These are phyloP conservation scores for Poeciliopsis gracilis DNA, from an alignment of 2,797 vertebrate genomes.

Conservation along the genomic window DNA sequence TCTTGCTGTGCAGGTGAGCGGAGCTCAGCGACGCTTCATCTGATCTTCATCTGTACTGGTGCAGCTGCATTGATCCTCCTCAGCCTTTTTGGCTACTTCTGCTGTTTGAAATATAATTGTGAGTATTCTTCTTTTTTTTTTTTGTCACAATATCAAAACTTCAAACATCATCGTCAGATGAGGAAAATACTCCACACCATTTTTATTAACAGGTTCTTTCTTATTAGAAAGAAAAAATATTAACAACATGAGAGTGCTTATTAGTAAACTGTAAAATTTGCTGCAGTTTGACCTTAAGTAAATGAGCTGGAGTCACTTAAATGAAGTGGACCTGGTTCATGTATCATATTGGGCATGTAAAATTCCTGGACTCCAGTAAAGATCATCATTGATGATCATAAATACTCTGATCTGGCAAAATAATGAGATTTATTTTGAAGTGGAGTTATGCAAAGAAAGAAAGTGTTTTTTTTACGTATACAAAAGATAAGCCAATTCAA, in stretches of 20 bases:
- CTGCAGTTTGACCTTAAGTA: not conserved
- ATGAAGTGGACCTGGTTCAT: not conserved
- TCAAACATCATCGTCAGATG: not conserved
- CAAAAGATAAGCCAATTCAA: not conserved
- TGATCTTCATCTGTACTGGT: slow-evolving; percentile 24
- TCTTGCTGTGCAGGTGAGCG: slow-evolving; percentile 21
- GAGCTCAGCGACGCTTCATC: accelerated
- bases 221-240: no score
- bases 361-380: slow-evolving; percentile 53
- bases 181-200: no score
- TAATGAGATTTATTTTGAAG: not conserved
- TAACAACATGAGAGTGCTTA: no score
- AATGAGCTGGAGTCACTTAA: not conserved
- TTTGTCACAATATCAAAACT: not conserved
- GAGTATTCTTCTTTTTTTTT: not conserved
- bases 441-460: slow-evolving; percentile 21
- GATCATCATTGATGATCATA: slow-evolving; percentile 50
- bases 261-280: no score
- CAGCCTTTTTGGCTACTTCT: not conserved
- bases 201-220: not conserved
- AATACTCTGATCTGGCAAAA: slow-evolving; percentile 45
- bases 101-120: slow-evolving; percentile 27
- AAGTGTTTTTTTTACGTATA: not conserved
- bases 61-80: slow-evolving; percentile 30
- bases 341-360: slow-evolving; percentile 25